phyloP scores from a whole-genome alignment of 2,888 invertebrate species.

The Amphipyra berbera region DNA sequence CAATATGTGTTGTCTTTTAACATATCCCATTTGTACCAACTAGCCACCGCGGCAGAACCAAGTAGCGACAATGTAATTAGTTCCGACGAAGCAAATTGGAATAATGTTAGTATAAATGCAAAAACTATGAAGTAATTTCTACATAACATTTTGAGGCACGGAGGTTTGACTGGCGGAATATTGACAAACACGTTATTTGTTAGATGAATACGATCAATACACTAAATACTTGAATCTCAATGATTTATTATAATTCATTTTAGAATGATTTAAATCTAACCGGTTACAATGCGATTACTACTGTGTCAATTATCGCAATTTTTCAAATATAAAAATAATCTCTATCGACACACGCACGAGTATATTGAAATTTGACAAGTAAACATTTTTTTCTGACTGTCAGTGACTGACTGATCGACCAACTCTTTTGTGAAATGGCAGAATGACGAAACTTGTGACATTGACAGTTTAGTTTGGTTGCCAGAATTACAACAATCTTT shows the following conservation, averaged over 20 bases:
- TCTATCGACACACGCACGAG: no score
- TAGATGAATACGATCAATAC: no score
- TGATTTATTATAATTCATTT: constrained; percentile 16
- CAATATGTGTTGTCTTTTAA: constrained; percentile 86
- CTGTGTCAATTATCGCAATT: no score
- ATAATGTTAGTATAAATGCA: constrained; percentile 15
- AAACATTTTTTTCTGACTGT: no score
- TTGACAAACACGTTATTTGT: not conserved
- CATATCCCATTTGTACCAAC: constrained; percentile 80
- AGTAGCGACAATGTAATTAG: constrained; percentile 71
- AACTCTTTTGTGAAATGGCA: no score
- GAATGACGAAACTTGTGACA: no score
- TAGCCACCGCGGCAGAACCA: constrained; percentile 69
- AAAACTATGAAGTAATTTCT: constrained; percentile 16
- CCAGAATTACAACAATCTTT: no score
- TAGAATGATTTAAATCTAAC: constrained; percentile 2
- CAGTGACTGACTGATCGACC: no score
- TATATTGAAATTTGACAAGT: no score
- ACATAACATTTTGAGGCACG: constrained; percentile 33
- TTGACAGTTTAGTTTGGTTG: no score
- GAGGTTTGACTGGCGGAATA: constrained; percentile 14
- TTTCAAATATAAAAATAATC: no score
- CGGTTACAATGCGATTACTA: no score
- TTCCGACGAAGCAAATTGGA: constrained; percentile 64
- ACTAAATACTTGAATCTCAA: not conserved